A percentile compares a stretch with the other conserved stretches of the same genome.
Evolutionary conservation across 2,113 vertebrate genomes (phyloP).

Genomic region (Sceloporus undulatus): DNA sequence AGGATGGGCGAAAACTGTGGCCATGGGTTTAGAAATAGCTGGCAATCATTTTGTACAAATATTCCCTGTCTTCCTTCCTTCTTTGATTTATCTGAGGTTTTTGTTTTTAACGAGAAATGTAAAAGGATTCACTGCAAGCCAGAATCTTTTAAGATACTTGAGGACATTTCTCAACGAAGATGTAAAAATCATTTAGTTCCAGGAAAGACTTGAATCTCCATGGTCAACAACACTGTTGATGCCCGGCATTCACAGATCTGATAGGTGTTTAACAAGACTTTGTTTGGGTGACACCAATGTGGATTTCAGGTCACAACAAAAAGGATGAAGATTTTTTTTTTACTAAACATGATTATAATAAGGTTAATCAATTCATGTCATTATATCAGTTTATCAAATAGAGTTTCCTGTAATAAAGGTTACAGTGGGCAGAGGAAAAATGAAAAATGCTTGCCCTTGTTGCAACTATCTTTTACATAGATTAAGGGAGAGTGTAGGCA

Average conservation of each 20-base stretch:
- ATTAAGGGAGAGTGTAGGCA: background rate
- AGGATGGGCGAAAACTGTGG: background rate
- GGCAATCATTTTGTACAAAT: background rate
- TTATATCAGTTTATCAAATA: background rate
- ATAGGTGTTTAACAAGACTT: background rate
- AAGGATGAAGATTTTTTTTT: background rate
- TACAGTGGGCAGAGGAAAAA: background rate
- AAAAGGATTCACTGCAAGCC: background rate
- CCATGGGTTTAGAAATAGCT: background rate
- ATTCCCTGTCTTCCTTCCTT: background rate
- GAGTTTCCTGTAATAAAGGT: background rate
- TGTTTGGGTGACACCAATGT: background rate
- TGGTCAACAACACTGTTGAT: background rate
- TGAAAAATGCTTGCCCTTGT: background rate
- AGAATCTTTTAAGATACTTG: background rate
- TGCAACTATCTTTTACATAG: background rate
- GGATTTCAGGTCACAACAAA: background rate
- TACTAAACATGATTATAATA: background rate
- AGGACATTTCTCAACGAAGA: background rate
- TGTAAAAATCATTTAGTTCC: background rate
- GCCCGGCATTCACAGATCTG: background rate
- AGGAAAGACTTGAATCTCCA: background rate
- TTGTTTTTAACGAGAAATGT: background rate
- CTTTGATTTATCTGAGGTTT: background rate
- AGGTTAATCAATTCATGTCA: background rate